Conservation (phyloP, 2,113 vertebrate species). For the Esox niger region DNA sequence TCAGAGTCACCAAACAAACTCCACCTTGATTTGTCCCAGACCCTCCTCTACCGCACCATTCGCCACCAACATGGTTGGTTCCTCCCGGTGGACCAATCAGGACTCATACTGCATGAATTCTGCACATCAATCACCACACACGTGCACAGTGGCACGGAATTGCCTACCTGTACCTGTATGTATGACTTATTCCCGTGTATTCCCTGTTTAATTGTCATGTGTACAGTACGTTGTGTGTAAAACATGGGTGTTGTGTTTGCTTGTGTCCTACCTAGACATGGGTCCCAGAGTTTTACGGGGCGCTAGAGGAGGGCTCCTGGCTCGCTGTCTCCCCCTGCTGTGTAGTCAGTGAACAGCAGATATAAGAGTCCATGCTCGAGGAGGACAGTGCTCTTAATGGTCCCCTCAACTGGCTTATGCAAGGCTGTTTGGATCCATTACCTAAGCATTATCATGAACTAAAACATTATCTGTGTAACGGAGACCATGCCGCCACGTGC, state of each 20-base stretch:
- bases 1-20: conserved; percentile 47
- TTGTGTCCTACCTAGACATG: conserved; percentile 16
- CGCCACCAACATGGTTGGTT: conserved; percentile 31
- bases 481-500: no score
- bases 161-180: neutral
- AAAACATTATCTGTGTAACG: no score
- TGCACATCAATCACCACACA: neutral
- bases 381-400: conserved; percentile 26
- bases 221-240: no score
- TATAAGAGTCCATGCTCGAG: conserved; percentile 23
- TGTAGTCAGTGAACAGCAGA: conserved; percentile 29
- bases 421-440: neutral
- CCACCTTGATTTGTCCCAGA: conserved; percentile 55
- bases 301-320: conserved; percentile 41
- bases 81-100: neutral
- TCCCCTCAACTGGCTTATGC: conserved; percentile 25
- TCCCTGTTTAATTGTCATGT: neutral
- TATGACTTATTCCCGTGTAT: neutral
- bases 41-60: conserved; percentile 51
- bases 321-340: conserved; percentile 30
- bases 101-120: neutral
- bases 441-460: no score
- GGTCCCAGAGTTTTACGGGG: conserved; percentile 25
- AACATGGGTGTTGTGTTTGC: neutral
- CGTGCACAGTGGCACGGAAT: neutral